Base-by-base conservation (phyloP, 2,888 invertebrate genomes). In the Perizoma flavofasciatum region DNA sequence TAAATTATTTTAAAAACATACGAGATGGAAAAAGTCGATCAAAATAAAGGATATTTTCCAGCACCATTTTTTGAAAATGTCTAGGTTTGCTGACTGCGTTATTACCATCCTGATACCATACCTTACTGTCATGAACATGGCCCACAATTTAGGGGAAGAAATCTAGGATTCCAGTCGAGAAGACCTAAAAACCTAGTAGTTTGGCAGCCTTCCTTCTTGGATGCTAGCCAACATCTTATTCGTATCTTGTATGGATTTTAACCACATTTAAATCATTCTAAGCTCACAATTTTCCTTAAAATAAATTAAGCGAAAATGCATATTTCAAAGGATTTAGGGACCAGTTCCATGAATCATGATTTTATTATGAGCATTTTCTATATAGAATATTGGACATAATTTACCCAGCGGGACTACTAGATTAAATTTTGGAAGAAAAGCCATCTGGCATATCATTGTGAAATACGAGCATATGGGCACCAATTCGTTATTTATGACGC, bases 121-220 rank as follows among this genome's bases (percentile, higher is more conserved):
- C 37, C 40, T 58, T 39, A 58, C 47, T 59, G 49, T 8, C 58
- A 32, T 22, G 34, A 54, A 10, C 47, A 53, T 40, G 48, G 32
- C 51, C 47, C 55, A 45, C 49, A 51, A 52, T 53, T 57, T 48
- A 52, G 51, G 51, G 48, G 8, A 35, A 44, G 55, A 57, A 58
- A 59, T 55, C 55, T 51, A 51, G 43, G 43, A 49, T 58, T 54
- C 49, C 35, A 53, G 49, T 22, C 34, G 8, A 41, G 51, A 51
- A 48, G 9, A 41, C 48, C 62, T 41, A 44, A 52, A 61, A 55
- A 51, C 51, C 51, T 41, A 50, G 37, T 45, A 11, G 45, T 62
- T 59, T 58, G 62, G 58, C 58, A 55, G 48, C 51, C 35, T 44
- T 51, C 5, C 47, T 51, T 55, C 35, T 50, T 62, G 62, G 62